Conservation (phyloP, 2,888 invertebrate genomes). For the Escarpia spicata region DNA sequence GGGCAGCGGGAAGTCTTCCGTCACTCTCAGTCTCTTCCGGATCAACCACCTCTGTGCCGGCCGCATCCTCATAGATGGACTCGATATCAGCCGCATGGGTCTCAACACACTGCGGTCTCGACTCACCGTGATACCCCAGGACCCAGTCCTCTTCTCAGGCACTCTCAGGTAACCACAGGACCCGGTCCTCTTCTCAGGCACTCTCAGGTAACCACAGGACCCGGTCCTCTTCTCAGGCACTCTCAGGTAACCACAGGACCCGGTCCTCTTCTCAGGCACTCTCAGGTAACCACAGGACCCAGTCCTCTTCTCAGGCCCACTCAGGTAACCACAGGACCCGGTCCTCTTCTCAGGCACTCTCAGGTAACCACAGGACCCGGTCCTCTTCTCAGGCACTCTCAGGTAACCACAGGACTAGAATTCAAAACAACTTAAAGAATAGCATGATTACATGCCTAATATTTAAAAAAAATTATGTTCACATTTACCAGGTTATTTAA, state of each 20-base stretch:
- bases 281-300: conserved; percentile 64
- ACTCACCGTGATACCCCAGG: conserved; percentile 81
- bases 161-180: conserved; percentile 73
- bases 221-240: conserved; percentile 79
- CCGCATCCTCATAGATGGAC: conserved; percentile 77
- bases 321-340: conserved; percentile 66
- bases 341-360: conserved; percentile 82
- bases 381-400: conserved; percentile 14
- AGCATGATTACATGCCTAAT: too few species aligned
- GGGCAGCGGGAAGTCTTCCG: conserved; percentile 83
- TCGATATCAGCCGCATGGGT: conserved; percentile 74
- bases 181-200: conserved; percentile 80
- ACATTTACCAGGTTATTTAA: too few species aligned
- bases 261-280: conserved; percentile 80
- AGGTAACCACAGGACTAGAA: conserved; percentile 19
- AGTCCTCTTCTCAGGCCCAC: conserved; percentile 79
- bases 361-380: conserved; percentile 59
- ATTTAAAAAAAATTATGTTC: too few species aligned
- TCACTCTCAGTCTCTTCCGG: conserved; percentile 78
- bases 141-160: conserved; percentile 80
- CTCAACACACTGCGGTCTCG: conserved; percentile 77
- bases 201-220: conserved; percentile 67
- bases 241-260: conserved; percentile 68
- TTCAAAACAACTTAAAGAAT: too few species aligned
- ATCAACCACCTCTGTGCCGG: conserved; percentile 76